Evolutionary conservation across 2,888 invertebrate genomes (phyloP).

Genomic region (Lycophotia porphyrea): DNA sequence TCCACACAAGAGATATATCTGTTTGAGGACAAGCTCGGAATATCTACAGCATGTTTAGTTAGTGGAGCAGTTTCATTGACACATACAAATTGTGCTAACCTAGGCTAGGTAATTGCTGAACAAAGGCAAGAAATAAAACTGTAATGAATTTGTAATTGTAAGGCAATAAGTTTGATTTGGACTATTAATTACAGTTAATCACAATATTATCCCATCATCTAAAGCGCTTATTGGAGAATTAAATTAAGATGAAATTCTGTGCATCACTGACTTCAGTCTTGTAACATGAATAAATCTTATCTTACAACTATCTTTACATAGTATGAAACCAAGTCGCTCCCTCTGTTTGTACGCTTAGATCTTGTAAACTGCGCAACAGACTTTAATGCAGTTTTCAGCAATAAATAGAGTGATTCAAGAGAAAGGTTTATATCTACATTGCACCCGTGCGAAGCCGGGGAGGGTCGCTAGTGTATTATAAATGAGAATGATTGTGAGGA

Average conservation of each 20-base stretch:
- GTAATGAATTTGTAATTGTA: not conserved
- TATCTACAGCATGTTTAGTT: constrained; percentile 5
- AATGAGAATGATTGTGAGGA: not conserved
- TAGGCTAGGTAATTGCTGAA: not conserved
- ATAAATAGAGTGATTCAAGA: no score
- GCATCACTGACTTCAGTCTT: not conserved
- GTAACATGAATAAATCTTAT: not conserved
- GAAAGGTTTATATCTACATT: no score
- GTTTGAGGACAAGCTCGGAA: constrained; percentile 22
- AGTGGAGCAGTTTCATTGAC: not conserved
- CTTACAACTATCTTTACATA: no score
- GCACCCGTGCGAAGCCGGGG: no score
- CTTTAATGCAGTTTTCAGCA: no score
- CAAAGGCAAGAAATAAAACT: not conserved
- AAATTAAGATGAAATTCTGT: no score
- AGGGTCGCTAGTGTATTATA: no score
- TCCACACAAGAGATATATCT: constrained; percentile 25
- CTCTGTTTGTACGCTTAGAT: no score
- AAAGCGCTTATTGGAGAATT: not conserved
- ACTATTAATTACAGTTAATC: not conserved
- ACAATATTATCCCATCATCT: not conserved
- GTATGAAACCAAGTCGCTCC: no score
- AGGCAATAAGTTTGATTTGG: not conserved
- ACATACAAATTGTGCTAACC: constrained; percentile 1
- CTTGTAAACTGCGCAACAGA: no score